Percentiles rank a stretch among this genome's conserved stretches.
Evolutionary conservation across 2,113 vertebrate genomes (phyloP).

Genomic region (Forbesichthys papilliferus): DNA sequence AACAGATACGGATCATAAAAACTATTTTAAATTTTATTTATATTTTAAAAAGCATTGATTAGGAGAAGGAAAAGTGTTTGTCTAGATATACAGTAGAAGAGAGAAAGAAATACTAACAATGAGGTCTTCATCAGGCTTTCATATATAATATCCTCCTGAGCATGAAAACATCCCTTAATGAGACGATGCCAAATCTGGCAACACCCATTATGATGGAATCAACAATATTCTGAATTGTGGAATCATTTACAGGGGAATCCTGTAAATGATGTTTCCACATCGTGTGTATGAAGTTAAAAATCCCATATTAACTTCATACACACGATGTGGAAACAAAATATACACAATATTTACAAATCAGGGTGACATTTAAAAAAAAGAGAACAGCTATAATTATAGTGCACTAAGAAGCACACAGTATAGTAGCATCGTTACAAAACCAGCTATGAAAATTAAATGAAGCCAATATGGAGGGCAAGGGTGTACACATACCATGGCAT

Average conservation of each 20-base stretch:
- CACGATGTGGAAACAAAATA: neutral
- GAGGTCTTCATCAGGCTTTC: neutral
- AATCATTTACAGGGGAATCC: neutral
- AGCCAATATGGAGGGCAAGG: neutral
- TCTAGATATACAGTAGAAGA: neutral
- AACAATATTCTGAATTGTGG: slow-evolving; percentile 10
- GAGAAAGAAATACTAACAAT: neutral
- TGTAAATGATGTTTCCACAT: neutral
- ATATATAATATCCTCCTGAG: slow-evolving; percentile 46
- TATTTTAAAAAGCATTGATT: no score
- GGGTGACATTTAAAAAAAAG: no score
- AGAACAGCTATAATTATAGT: no score
- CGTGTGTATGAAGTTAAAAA: no score
- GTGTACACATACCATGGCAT: neutral
- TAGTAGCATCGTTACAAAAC: neutral
- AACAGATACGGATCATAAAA: no score
- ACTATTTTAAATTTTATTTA: no score
- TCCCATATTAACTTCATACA: neutral
- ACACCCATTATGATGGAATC: slow-evolving; percentile 26
- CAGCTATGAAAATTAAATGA: neutral
- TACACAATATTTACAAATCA: neutral
- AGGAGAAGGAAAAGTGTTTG: no score
- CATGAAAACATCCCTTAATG: slow-evolving; percentile 47
- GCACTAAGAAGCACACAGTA: neutral
- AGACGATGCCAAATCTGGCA: slow-evolving; percentile 16